phyloP scores from a whole-genome alignment of 2,888 invertebrate species.

The Dolichopus griseipennis region DNA sequence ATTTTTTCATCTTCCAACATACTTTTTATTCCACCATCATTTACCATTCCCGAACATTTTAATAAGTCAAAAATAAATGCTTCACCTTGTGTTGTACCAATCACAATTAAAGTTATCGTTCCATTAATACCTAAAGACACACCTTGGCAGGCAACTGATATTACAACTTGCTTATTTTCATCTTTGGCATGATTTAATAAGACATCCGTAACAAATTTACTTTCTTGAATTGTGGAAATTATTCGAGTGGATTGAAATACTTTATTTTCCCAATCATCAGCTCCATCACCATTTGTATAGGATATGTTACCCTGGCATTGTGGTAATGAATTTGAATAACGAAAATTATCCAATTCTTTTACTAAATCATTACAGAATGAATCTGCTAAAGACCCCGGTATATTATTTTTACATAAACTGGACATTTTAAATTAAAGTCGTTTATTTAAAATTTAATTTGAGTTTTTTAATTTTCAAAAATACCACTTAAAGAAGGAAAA shows the following conservation, averaged over 20 bases:
- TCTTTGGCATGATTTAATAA: constrained; percentile 51
- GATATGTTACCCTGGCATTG: no score
- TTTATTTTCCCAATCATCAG: constrained; percentile 68
- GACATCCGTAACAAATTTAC: constrained; percentile 64
- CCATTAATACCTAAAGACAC: constrained; percentile 85
- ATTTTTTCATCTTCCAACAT: constrained; percentile 73
- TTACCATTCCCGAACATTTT: constrained; percentile 70
- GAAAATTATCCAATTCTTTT: no score
- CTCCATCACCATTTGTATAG: no score
- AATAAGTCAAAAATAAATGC: constrained; percentile 82
- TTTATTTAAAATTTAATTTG: no score
- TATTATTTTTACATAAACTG: no score
- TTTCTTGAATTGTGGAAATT: constrained; percentile 69
- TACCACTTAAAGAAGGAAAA: no score
- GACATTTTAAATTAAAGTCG: no score
- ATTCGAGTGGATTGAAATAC: constrained; percentile 74
- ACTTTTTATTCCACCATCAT: constrained; percentile 66
- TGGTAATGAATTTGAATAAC: no score
- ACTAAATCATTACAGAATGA: no score
- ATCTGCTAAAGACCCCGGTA: no score
- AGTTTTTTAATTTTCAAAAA: no score
- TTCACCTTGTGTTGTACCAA: constrained; percentile 72
- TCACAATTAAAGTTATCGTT: constrained; percentile 75
- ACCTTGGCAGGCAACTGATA: constrained; percentile 88
- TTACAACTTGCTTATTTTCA: constrained; percentile 48